Base-by-base conservation (phyloP, 2,797 vertebrate species). In the Neosalanx taihuensis region DNA sequence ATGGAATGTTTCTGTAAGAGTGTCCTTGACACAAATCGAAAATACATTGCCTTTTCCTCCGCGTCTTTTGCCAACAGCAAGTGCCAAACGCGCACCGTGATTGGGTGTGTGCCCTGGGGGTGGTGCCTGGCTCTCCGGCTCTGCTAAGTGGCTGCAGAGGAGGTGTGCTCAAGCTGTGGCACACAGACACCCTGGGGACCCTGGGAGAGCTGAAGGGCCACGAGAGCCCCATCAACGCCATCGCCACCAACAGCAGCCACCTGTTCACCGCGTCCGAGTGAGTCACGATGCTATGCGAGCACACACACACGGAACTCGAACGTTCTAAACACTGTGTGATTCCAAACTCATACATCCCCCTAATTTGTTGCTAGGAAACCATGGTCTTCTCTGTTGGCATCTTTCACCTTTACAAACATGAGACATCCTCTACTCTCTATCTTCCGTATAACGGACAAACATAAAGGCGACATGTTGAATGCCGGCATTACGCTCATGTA, bases 181-280 rank as follows among this genome's bases (percentile, higher is more conserved):
- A 95, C 53, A 89, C 94, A 13, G 96, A 99, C 68, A 94, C 93
- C 0, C 93, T 97, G 1, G 89, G 90, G 31, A 85, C 92, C 0
- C 86, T 94, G 1, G 95, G 94, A 56, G 98, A 99, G 79, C 89
- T 98, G 79, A 93, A 93, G 76, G 98, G 95, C 29, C 98, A 99
- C 0, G 97, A 99, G 77, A 98, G 96, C 82, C 97, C 98, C 37
- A 98, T 99, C 79, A 99, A 98, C 85, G 84, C 95, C 80, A 97
- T 99, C 81, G 94, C 95, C 37, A 94, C 95, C 82, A 99, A 99
- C 89, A 93, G 93, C 85, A 94, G 87, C 86, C 94, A 95, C 73
- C 90, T 97, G 79, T 99, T 99, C 88, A 98, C 97, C 18, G 97
- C 98, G 62, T 91, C 98, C 0, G 97, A 99, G 98, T 99, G 86